phyloP scores from a whole-genome alignment of 2,113 vertebrate genomes.

The Gnathochromis pfefferi region DNA sequence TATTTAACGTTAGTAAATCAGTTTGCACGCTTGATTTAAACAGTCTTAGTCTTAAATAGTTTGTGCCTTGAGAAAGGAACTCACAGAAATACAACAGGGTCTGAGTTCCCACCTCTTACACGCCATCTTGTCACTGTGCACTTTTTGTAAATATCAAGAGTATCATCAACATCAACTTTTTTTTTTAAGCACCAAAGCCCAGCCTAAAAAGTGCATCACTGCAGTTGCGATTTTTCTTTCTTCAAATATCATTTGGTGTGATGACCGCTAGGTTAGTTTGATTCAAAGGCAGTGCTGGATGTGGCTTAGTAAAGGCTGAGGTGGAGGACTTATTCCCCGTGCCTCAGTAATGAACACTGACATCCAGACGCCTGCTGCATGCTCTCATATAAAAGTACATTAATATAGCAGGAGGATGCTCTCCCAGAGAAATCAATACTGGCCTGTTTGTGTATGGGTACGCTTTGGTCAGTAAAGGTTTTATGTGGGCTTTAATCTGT shows the following conservation, averaged over 20 bases:
- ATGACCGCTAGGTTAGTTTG: not conserved
- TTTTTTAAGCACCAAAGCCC: not conserved
- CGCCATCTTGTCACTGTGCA: not conserved
- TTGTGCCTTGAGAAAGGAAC: not conserved
- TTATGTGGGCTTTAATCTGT: not conserved
- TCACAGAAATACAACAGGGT: not conserved
- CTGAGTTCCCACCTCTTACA: not conserved
- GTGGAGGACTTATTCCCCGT: not conserved
- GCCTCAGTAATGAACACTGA: conserved; percentile 41
- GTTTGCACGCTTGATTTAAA: not conserved
- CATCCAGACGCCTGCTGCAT: conserved; percentile 14
- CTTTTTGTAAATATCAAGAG: not conserved
- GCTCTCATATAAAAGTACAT: conserved; percentile 23
- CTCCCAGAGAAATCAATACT: conserved; percentile 47
- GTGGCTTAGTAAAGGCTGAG: not conserved
- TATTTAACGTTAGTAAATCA: not conserved
- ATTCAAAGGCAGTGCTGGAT: conserved; percentile 17
- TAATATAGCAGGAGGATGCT: conserved; percentile 32
- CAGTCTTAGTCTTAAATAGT: not conserved
- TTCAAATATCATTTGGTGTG: not conserved
- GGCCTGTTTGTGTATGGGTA: not conserved
- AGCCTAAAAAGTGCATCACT: not conserved
- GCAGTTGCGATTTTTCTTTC: not conserved
- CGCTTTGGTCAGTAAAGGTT: not conserved
- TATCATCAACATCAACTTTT: not conserved